Evolutionary conservation across 2,113 vertebrate genomes (phyloP).

Genomic region (Sisor rabdophorus): DNA sequence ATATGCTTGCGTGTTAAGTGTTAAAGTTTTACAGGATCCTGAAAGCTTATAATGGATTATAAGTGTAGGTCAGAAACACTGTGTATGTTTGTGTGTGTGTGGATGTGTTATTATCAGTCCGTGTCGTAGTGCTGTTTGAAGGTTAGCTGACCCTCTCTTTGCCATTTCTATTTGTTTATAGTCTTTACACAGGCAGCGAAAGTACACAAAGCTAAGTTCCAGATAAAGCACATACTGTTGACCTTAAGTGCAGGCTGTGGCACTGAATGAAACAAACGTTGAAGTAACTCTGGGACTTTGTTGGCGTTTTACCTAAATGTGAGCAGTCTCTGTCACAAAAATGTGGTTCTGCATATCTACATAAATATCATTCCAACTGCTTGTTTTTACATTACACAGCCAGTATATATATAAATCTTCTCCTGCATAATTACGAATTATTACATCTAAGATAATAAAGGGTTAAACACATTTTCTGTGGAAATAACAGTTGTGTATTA

Average conservation of each 20-base stretch:
- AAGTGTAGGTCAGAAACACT: not conserved
- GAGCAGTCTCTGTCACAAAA: conserved; percentile 8
- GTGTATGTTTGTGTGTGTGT: conserved; percentile 20
- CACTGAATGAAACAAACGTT: not conserved
- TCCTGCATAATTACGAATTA: conserved; percentile 38
- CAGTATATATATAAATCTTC: not conserved
- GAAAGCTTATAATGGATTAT: not conserved
- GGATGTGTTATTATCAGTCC: not conserved
- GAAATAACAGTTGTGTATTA: not conserved
- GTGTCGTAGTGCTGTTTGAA: conserved; percentile 50
- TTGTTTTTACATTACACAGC: not conserved
- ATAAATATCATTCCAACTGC: not conserved
- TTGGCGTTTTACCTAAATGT: conserved; percentile 10
- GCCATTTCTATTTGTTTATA: conserved; percentile 55
- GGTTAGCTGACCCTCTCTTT: conserved; percentile 39
- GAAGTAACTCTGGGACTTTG: conserved; percentile 19
- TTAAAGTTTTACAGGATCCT: too few relatives aligned
- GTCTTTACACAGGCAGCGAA: conserved; percentile 56
- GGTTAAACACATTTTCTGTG: conserved; percentile 33
- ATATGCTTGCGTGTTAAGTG: too few relatives aligned
- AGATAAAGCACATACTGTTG: conserved; percentile 31
- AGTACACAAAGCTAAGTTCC: conserved; percentile 37
- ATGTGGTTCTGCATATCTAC: conserved; percentile 5
- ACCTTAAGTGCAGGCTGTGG: conserved; percentile 32
- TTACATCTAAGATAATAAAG: not conserved